Percentiles rank a stretch among this genome's conserved stretches.
Conservation (phyloP, 2,888 invertebrate genomes). For the Scaptomyza flava region DNA sequence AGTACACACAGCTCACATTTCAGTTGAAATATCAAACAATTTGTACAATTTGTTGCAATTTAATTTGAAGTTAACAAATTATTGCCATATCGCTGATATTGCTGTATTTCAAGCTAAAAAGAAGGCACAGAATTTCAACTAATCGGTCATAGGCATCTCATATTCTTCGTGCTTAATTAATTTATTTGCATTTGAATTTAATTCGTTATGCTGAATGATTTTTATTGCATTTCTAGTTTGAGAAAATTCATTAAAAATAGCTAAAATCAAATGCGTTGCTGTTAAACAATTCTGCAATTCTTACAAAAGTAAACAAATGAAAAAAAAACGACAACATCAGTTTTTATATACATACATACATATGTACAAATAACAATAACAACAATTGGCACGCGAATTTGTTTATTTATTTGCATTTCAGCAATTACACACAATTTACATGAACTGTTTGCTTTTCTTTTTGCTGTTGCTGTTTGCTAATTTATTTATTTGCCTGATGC, state of each 20-base stretch:
- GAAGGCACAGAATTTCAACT: background rate
- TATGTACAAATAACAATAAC: conserved; percentile 10
- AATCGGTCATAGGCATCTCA: background rate
- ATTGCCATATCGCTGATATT: background rate
- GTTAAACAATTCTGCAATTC: conserved; percentile 8
- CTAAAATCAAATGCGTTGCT: conserved; percentile 15
- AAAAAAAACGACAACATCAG: conserved; percentile 4
- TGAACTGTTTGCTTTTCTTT: conserved; percentile 11
- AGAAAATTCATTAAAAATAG: conserved; percentile 44
- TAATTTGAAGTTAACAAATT: conserved; percentile 4
- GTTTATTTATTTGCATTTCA: conserved; percentile 46
- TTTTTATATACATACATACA: background rate
- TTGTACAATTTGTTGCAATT: background rate
- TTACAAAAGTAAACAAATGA: conserved; percentile 23
- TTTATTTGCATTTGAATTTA: background rate
- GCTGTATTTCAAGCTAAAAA: background rate
- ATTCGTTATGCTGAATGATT: background rate
- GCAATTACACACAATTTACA: conserved; percentile 34
- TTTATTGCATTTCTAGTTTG: background rate
- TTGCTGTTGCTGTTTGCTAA: conserved; percentile 14
- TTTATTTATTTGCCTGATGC: conserved; percentile 28
- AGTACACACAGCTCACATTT: background rate
- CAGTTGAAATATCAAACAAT: conserved; percentile 12
- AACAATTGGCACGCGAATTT: conserved; percentile 49
- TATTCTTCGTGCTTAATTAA: background rate